Conservation (phyloP, 1,140 invertebrate genomes). For the Heliconius hermathena region DNA sequence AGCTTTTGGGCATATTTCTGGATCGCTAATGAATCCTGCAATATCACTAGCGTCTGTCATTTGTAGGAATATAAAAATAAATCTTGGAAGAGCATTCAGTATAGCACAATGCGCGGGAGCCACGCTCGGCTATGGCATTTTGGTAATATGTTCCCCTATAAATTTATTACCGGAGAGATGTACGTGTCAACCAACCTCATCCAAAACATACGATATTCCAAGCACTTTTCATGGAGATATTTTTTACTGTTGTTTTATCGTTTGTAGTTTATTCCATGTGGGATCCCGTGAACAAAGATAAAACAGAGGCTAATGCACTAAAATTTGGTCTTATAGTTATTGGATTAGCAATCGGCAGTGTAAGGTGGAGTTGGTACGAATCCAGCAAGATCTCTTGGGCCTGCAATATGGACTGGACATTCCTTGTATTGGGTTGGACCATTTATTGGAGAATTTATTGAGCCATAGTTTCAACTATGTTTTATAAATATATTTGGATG, state of each 20-base stretch:
- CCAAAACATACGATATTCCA: conserved; percentile 63
- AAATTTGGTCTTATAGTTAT: conserved; percentile 84
- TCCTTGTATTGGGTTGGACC: conserved; percentile 92
- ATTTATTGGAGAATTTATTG: conserved; percentile 82
- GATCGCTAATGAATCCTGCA: too few relatives aligned
- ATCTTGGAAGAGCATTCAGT: too few relatives aligned
- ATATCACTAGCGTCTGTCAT: too few relatives aligned
- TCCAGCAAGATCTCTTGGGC: conserved; percentile 89
- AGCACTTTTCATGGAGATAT: conserved; percentile 66
- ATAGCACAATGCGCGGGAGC: conserved; percentile 87
- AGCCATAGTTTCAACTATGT: conserved; percentile 81
- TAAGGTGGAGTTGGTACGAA: conserved; percentile 90
- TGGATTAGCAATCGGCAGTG: conserved; percentile 83
- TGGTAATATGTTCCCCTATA: conserved; percentile 83
- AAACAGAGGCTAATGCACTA: conserved; percentile 76
- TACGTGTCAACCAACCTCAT: conserved; percentile 84
- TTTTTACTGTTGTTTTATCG: conserved; percentile 86
- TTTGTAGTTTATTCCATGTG: conserved; percentile 86
- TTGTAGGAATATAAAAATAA: too few relatives aligned
- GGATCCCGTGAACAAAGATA: conserved; percentile 79
- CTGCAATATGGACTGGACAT: conserved; percentile 88
- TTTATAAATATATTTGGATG: conserved; percentile 84
- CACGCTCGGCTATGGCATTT: conserved; percentile 84
- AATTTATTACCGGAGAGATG: conserved; percentile 20
- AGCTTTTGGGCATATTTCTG: too few relatives aligned